These are phyloP conservation scores for Orchestia grillus DNA, from an alignment of 1,140 invertebrate genomes.

Conservation along the genomic window DNA sequence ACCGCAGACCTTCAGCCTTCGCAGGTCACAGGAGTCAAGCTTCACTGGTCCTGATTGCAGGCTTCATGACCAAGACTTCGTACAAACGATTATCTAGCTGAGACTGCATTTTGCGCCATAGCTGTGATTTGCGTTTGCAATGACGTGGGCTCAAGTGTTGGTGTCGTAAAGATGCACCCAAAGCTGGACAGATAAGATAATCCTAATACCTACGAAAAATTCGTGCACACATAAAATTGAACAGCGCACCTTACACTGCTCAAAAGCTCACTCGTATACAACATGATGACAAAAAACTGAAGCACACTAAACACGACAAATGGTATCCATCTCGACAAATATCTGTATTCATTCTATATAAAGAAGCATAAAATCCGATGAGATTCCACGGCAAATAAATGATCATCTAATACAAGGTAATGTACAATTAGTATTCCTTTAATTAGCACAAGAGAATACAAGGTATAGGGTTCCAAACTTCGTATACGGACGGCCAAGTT, in stretches of 20 bases:
- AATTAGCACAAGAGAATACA: no score
- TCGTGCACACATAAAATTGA: neutral
- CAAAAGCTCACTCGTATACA: neutral
- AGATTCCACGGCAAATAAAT: neutral
- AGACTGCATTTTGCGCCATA: neutral
- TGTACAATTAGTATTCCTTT: no score
- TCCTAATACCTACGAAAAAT: neutral
- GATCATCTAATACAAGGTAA: neutral
- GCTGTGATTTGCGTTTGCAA: neutral
- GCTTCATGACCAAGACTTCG: neutral
- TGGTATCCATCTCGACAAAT: neutral
- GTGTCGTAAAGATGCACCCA: neutral
- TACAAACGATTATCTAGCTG: neutral
- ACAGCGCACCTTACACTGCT: neutral
- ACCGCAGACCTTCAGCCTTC: neutral
- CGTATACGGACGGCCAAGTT: no score
- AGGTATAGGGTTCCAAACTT: no score
- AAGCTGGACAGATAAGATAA: neutral
- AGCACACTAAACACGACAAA: neutral
- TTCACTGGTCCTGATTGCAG: neutral
- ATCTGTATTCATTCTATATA: neutral
- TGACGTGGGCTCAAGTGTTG: neutral
- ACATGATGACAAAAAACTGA: neutral
- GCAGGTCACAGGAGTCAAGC: slow-evolving; percentile 30
- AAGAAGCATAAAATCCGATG: neutral